Evolutionary conservation across 1,140 invertebrate species (phyloP), one percentile per base, ranked within the genome.

Genomic region (Drosophila orena): DNA sequence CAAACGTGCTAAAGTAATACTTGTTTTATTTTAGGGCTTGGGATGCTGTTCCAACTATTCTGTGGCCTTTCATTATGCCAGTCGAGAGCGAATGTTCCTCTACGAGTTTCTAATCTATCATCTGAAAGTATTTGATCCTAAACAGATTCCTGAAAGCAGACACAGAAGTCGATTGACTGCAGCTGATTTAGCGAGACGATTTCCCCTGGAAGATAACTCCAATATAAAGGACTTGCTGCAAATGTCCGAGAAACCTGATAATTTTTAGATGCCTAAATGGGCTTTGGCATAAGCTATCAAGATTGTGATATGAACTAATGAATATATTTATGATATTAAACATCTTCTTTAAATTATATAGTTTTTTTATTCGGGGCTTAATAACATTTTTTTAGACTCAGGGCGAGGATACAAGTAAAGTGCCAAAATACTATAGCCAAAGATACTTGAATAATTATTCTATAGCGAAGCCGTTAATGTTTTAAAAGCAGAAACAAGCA

Each of bases 101-200:
- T 88, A 78, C 69, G 83, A 88, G 37, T 88, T 88, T 83, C 10
- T 88, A n/a, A 50, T 88, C 0, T 88, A 88, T 55, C 15, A 61
- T 20, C 59, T 88, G 1, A 52, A 61, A 8, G 53, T 88, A 0
- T 73, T 72, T 35, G 60, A 64, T 7, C 49, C 35, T 12, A 24
- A 7, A 6, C 35, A 20, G 22, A 40, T 27, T 8, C 30, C 35
- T 5, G 53, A 42, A 10, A 50, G 17, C 8, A 34, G 37, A 14
- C 35, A 35, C n/a, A 58, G 57, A 3, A 38, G 50, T 34, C 35
- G 57, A 27, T 22, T 78, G 1, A 66, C 24, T 22, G 43, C 12
- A 46, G 37, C 44, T 1, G 77, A 90, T 40, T 50, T 90, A 2
- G n/a, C 10, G 30, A 62, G 56, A 1, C 56, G 65, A 52, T 90